Evolutionary conservation across 1,140 invertebrate genomes (phyloP).

Genomic region (Eubasilissa regina): DNA sequence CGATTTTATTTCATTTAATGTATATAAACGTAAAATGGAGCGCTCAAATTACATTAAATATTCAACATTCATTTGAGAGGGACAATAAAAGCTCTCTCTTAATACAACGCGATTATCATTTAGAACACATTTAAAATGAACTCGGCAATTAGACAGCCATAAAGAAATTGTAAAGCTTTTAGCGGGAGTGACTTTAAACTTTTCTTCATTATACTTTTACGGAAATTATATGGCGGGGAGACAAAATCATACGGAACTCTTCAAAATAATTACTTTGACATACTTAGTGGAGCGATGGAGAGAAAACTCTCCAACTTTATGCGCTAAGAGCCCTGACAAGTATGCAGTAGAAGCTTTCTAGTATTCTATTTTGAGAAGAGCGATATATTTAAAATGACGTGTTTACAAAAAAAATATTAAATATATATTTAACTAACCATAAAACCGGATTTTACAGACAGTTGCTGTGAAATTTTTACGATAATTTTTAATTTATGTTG

Average conservation of each 20-base stretch:
- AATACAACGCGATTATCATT: constrained; percentile 30
- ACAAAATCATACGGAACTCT: constrained; percentile 58
- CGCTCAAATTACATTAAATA: constrained; percentile 30
- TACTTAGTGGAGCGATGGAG: constrained; percentile 47
- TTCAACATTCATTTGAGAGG: constrained; percentile 8
- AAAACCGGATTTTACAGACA: too few species aligned
- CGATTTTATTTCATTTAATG: too few species aligned
- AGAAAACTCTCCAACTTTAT: constrained; percentile 20
- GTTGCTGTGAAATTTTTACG: too few species aligned
- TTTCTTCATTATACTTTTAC: constrained; percentile 41
- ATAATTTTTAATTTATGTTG: too few species aligned
- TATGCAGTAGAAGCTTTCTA: constrained; percentile 1
- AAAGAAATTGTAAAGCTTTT: constrained; percentile 46
- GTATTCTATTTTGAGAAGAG: neutral
- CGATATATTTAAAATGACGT: too few species aligned
- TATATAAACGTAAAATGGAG: neutral
- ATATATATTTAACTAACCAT: too few species aligned
- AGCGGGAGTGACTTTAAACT: constrained; percentile 41
- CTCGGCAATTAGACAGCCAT: constrained; percentile 41
- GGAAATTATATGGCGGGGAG: constrained; percentile 44
- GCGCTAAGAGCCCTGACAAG: neutral
- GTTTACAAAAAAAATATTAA: too few species aligned
- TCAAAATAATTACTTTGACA: constrained; percentile 61
- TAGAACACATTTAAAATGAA: constrained; percentile 41
- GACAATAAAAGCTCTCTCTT: constrained; percentile 22